These are phyloP conservation scores for Oryzias javanicus DNA, from an alignment of 2,113 vertebrate species.

Conservation along the genomic window DNA sequence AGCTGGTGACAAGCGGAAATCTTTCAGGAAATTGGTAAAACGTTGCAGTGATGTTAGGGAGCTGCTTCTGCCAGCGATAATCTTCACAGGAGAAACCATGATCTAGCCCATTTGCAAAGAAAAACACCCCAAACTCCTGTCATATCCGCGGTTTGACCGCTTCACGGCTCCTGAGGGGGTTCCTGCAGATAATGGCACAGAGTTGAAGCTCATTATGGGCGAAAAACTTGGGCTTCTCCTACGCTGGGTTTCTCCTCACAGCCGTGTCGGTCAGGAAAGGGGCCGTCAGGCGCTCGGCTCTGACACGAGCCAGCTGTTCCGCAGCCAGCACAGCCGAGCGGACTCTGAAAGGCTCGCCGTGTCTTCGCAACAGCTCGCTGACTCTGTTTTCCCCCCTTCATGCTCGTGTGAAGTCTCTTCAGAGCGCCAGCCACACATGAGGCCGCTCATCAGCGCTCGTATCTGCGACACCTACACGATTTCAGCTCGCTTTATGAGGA, in stretches of 20 bases:
- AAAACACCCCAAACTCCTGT: conserved; percentile 32
- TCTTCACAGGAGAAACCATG: conserved; percentile 21
- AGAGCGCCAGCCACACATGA: conserved; percentile 28
- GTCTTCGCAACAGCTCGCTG: conserved; percentile 35
- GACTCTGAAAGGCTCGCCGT: conserved; percentile 7
- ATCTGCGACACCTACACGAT: conserved; percentile 12
- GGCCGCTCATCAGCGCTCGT: conserved; percentile 18
- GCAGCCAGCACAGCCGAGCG: conserved; percentile 24
- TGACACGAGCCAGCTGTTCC: conserved; percentile 54
- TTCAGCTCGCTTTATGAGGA: neutral
- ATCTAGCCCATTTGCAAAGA: conserved; percentile 30
- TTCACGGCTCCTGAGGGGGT: conserved; percentile 41
- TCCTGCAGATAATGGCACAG: conserved; percentile 51
- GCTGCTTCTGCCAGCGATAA: conserved; percentile 25
- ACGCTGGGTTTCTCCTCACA: conserved; percentile 41
- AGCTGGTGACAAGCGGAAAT: neutral
- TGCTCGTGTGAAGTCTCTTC: conserved; percentile 51
- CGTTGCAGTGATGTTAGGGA: conserved; percentile 10
- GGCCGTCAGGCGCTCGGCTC: conserved; percentile 6
- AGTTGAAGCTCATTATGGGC: conserved; percentile 47
- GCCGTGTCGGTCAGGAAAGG: conserved; percentile 51
- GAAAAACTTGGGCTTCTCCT: conserved; percentile 44
- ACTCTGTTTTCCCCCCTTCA: conserved; percentile 38
- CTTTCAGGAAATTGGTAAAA: conserved; percentile 31
- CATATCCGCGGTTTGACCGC: conserved; percentile 31